Evolutionary conservation across 2,797 vertebrate species (phyloP), one percentile per base, ranked within the genome.

Genomic region (Limnodromus scolopaceus): DNA sequence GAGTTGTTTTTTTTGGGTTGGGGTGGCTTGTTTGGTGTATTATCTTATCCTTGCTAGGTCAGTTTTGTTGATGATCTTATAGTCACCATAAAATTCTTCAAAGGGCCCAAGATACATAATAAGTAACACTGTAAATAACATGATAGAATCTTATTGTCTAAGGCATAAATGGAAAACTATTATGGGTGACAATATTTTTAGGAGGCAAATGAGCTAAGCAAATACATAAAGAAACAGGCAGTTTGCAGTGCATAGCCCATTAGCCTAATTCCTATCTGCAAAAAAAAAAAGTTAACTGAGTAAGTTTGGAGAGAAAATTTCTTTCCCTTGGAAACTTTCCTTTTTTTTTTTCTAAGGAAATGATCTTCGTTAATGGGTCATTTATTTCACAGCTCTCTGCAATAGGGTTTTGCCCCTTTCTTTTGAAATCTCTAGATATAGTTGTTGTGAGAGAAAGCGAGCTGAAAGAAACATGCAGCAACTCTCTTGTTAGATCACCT

Each of bases 301-400:
- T 54, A 71, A 76, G 16, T 25, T 61, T 74, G 45, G 28, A 64
- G 12, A 77, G 43, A 80, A 86, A 74, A 24, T 64, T 84, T 76
- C 28, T 65, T 90, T 84, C 39, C 30, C 36, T 86, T 71, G 53
- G 68, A 84, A 83, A 60, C 43, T 79, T 63, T 39, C 10, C 11
- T 82, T 72, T 66, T 75, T 78, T 78, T 34, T 46, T 83, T 70
- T 77, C n/a, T 69, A 80, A 80, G 71, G 30, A 89, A 95, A 64
- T n/a, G 0, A 32, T 49, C 9, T 36, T 80, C 22, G 68, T 68
- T 55, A 71, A 65, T 16, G 15, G n/a, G 22, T 43, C 34, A 77
- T 79, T 85, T 87, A 87, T 84, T 89, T 63, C 38, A 58, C 54
- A 75, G 15, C 45, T 54, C 28, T 43, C 63, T 89, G 65, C 63